Base-by-base conservation (phyloP, 2,888 invertebrate species). In the Smittia aterrima region DNA sequence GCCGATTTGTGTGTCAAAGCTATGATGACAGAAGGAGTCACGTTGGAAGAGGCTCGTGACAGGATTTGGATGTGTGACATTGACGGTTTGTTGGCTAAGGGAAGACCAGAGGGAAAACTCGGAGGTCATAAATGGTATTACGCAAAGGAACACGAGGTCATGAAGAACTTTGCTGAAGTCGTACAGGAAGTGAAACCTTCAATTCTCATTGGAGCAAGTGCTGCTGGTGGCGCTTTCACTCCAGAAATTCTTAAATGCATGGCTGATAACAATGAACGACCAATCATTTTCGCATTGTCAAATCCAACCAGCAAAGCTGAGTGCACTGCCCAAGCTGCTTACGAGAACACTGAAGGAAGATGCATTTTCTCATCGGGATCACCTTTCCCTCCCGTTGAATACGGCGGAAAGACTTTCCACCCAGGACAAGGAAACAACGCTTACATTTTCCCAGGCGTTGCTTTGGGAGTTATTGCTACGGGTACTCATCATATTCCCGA, bases 261-360 rank as follows among this genome's bases (percentile, higher is more conserved):
- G 98, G 94, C 90, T 0, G 82, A 85, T 75, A 90, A 91, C 80
- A 95, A 95, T 78, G 90, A 95, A 1, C 86, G 92, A 72, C 99
- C 99, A 0, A 88, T 99, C 77, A 91, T 99, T 77, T 98, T 99
- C 81, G 98, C 99, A 9, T 87, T 99, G 54, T 98, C 98, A 78
- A 99, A 99, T 85, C 99, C 99, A 4, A 99, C 99, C 0, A 91
- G 90, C 82, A 95, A 95, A 85, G 96, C 99, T 0, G 99, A 99
- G 84, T 99, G 99, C 81, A 98, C 98, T 0, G 98, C 99, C 1
- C 93, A 97, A 79, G 90, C 92, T 78, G 98, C 98, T 0, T 99
- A 95, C 81, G 87, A 87, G n/a, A 80, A 91, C 78, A 97, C 98
- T 1, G 90, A 95, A 79, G 98, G 97, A 24, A 89, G 92, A 74